These are phyloP conservation scores for Eriosoma lanigerum DNA, from an alignment of 1,140 invertebrate species.

Conservation along the genomic window DNA sequence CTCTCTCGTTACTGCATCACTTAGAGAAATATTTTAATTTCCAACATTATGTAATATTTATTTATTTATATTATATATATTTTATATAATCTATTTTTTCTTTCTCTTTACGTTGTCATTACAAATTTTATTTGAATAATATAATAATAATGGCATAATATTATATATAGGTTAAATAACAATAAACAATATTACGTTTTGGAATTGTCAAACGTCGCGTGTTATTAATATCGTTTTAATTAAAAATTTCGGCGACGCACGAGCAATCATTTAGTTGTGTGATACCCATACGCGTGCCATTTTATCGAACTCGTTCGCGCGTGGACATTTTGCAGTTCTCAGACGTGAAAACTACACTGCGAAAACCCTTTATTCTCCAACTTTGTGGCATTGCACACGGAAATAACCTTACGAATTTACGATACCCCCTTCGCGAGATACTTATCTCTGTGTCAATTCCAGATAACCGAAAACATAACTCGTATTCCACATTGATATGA, in stretches of 20 bases:
- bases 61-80: no score
- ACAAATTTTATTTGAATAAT: no score
- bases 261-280: not conserved
- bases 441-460: not conserved
- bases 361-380: conserved; percentile 36
- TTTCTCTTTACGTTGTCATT: no score
- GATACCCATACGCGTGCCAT: not conserved
- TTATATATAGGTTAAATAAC: no score
- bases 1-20: no score
- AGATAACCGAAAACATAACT: conserved; percentile 37
- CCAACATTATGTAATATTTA: no score
- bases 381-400: conserved; percentile 19
- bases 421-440: conserved; percentile 11
- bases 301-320: not conserved
- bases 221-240: not conserved
- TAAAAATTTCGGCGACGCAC: not conserved
- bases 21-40: no score
- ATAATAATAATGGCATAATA: no score
- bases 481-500: not conserved
- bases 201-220: no score
- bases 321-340: not conserved
- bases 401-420: conserved; percentile 46
- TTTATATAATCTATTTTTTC: no score
- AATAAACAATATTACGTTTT: no score
- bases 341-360: not conserved